Evolutionary conservation across 2,888 invertebrate genomes (phyloP), one percentile per base, ranked within the genome.

Genomic region (Scaptomyza cyrtandrae): DNA sequence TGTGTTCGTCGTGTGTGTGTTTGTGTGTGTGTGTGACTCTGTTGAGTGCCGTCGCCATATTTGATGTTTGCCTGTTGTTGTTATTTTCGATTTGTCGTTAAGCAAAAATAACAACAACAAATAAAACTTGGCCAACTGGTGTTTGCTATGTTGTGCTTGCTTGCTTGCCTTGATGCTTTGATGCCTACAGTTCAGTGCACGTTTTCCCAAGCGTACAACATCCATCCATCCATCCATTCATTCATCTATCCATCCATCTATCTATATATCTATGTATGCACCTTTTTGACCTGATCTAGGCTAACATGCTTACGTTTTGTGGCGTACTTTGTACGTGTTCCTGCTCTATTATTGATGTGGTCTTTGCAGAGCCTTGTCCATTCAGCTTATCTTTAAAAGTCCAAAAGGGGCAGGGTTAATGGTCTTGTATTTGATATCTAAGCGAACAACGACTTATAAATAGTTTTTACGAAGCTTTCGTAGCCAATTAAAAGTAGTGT

Each of bases 11-110:
- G 14, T n/a, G n/a, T 39, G 39, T 39, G 39, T 39, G 37, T n/a
- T 9, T 39, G 14, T 39, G 14, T 41, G 16, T 41, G 41, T 41
- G 75, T 64, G 52, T 49, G 49, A 33, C 54, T 59, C 60, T 66
- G 58, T 53, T 64, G 71, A 71, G 66, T 62, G 81, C 69, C 53
- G 71, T 44, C 69, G 80, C 75, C 72, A 86, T 82, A 74, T 86
- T 84, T 81, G 75, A 75, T 87, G 81, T 79, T 87, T 79, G 83
- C 77, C 67, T 75, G 73, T 78, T 84, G 80, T 84, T 78, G 77
- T 84, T 78, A 65, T 78, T 74, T 83, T 78, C 78, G 80, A 79
- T 80, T 75, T 76, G 80, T 72, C 63, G 76, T 72, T 58, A 59
- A 59, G 58, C 61, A 76, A 69, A 68, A 68, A 24, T 64, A 62